Base-by-base conservation (phyloP, 1,140 invertebrate genomes). In the Notospermus geniculatus region DNA sequence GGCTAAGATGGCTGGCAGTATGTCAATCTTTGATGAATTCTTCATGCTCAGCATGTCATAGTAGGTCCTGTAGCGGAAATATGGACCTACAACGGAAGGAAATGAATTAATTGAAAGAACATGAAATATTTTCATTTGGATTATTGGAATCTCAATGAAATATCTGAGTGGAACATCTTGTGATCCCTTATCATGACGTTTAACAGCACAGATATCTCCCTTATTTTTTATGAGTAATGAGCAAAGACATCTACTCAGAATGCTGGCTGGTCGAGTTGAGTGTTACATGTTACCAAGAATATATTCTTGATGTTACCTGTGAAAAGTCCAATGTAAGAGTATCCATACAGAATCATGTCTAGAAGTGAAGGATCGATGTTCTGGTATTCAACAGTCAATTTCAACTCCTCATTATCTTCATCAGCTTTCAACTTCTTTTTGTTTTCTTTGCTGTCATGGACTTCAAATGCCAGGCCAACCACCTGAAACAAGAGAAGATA, bases 391-490 rank as follows among this genome's bases (percentile, higher is more conserved):
- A 66, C 59, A 28, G 63, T 41, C 11, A 77, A 62, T 50, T 54
- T 50, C 23, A 62, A 39, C 9, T 72, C 50, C 32, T 64, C 57
- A 60, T 57, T 32, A 62, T 71, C 56, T 54, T 64, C 41, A 54
- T 63, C 52, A 7, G 4, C 55, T 65, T 13, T 59, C 22, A 1
- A 30, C 54, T 30, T 45, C 46, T 9, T 62, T 58, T 53, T 67
- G 65, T 27, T 61, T 57, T 53, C 32, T 22, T 32, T 55, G 43
- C 13, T 64, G 19, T 88, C 86, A 74, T 93, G 90, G 13, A 92
- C 85, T 82, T 96, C 93, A 85, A 91, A 94, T 9, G 91, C 91
- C 27, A 95, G 80, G 46, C 92, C 92, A 50, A 92, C 86, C 54
- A 94, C 74, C 87, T 86, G 59, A 41, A 67, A 64, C 57, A 61